Base-by-base conservation (phyloP, 2,797 vertebrate genomes). In the Semaprochilodus insignis region DNA sequence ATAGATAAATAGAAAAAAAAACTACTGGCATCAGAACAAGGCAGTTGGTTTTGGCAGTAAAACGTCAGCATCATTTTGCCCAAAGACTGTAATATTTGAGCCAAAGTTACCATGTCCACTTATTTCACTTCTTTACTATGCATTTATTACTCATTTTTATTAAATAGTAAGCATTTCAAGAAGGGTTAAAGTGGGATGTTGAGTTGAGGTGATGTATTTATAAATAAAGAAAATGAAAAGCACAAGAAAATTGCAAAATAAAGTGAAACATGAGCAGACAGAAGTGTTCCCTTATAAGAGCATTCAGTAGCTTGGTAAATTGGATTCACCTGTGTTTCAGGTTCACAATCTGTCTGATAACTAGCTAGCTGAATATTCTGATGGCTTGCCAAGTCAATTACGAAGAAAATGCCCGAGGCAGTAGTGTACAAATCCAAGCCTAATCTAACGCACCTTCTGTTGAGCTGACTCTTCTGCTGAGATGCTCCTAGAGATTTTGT, bases 401-500 rank as follows among this genome's bases (percentile, higher is more conserved):
- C 19, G 21, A 71, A 16, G 25, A 65, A 65, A 65, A 31, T 7
- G 27, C 62, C 34, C 34, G 25, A 14, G 62, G 62, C 62, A 15
- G 15, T 65, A 7, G 62, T 65, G 3, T 31, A 65, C 27, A 34
- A 16, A 25, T 66, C 16, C 31, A 55, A 23, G 48, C 11, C 19
- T 73, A 63, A 80, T 73, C 21, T 51, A 73, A 52, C 25, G 31
- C 44, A 63, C 17, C 57, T 65, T 34, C 62, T 31, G 59, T 60
- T 60, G 21, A 23, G 59, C 21, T 60, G 74, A 31, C 8, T 16
- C 15, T 27, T 74, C 55, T 78, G 51, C 57, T 63, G 72, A 63
- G 55, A 77, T 71, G 62, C 74, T 72, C 54, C n/a, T 83, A 54
- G 15, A 70, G n/a, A 25, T 51, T 25, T 51, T 52, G 44, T 5